These are phyloP conservation scores for Lagria hirta DNA, from an alignment of 2,888 invertebrate genomes.

Conservation along the genomic window DNA sequence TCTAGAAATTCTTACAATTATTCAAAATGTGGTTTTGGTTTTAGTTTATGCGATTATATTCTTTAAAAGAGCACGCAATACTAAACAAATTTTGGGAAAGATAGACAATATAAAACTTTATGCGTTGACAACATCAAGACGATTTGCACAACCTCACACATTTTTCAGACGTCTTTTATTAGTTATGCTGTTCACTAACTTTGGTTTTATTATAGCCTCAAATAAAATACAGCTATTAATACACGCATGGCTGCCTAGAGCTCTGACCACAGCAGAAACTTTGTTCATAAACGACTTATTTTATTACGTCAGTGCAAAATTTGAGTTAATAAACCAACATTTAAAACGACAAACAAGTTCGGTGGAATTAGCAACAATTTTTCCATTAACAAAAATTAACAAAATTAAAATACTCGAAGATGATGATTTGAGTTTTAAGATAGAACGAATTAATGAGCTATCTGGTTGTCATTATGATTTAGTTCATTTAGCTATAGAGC, in stretches of 20 bases:
- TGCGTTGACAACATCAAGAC: too few relatives aligned
- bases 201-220: too few relatives aligned
- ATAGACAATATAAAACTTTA: not conserved
- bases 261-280: too few relatives aligned
- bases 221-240: too few relatives aligned
- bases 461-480: constrained; percentile 6
- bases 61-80: not conserved
- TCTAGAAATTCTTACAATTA: not conserved
- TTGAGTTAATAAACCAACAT: constrained; percentile 4
- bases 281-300: constrained; percentile 2
- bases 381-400: constrained; percentile 2
- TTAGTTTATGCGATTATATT: constrained; percentile 1
- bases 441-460: constrained; percentile 3
- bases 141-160: too few relatives aligned
- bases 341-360: constrained; percentile 3
- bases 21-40: not conserved
- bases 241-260: too few relatives aligned
- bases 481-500: not conserved
- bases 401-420: constrained; percentile 3
- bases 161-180: not conserved
- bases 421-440: constrained; percentile 2
- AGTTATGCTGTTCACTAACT: too few relatives aligned
- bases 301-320: not conserved
- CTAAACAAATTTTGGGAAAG: not conserved
- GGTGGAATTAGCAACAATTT: constrained; percentile 1